Conservation (phyloP, 2,797 vertebrate species). For the Rhinichthys osculus region DNA sequence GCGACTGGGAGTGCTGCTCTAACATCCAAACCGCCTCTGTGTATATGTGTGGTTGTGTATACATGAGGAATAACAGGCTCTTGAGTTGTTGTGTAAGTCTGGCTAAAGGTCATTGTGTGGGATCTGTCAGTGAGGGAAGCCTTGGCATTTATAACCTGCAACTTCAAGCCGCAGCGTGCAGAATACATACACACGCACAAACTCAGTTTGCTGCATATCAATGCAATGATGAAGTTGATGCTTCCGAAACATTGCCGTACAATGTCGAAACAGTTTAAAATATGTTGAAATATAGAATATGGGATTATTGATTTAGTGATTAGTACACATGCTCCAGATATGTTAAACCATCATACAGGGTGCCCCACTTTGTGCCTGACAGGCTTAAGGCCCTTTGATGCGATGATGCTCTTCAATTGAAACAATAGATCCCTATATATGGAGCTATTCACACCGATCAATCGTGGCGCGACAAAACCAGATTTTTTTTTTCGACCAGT, state of each 20-base stretch:
- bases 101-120: constrained; percentile 49
- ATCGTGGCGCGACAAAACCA: not conserved
- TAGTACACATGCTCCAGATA: not conserved
- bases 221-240: not conserved
- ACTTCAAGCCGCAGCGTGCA: constrained; percentile 21
- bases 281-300: not conserved
- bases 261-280: not conserved
- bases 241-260: not conserved
- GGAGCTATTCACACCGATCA: not conserved
- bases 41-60: constrained; percentile 36
- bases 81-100: constrained; percentile 36
- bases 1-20: constrained; percentile 52
- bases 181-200: not conserved
- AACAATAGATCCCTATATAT: not conserved
- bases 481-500: not conserved
- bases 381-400: no score
- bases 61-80: constrained; percentile 33
- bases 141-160: constrained; percentile 54
- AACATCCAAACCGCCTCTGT: constrained; percentile 40
- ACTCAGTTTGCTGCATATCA: not conserved
- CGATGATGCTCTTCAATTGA: no score
- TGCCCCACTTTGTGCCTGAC: no score
- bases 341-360: not conserved
- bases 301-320: not conserved
- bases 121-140: constrained; percentile 40